Conservation (phyloP, 2,113 vertebrate species). For the Thryonomys swinderianus region DNA sequence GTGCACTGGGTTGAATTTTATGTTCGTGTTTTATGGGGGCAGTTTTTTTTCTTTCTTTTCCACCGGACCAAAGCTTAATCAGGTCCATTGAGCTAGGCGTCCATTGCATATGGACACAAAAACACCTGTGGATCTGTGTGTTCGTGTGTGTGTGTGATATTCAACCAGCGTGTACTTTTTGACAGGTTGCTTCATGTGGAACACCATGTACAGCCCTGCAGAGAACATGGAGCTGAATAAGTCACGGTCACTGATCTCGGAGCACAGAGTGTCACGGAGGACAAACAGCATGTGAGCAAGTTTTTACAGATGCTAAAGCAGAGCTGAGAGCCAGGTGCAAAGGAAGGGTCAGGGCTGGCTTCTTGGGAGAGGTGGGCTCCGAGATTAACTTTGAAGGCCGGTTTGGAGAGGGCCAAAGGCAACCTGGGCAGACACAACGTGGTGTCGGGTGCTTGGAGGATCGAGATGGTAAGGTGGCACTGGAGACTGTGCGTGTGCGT, state of each 20-base stretch:
- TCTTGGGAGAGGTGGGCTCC: neutral
- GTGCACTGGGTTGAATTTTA: no score
- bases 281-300: no score
- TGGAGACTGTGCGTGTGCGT: neutral
- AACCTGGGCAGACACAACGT: neutral
- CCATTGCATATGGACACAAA: fast-evolving
- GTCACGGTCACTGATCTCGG: no score
- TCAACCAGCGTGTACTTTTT: neutral
- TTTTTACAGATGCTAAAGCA: neutral
- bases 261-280: neutral
- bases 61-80: neutral
- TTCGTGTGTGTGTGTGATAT: no score
- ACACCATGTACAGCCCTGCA: neutral
- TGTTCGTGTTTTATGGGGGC: no score
- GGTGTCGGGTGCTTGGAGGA: neutral
- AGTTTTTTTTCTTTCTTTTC: no score
- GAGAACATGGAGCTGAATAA: neutral
- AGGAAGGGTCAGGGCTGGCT: neutral
- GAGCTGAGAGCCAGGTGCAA: neutral
- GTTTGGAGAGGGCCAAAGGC: neutral
- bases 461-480: neutral
- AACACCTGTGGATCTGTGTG: neutral
- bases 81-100: neutral
- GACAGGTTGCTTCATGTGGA: neutral
- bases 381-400: neutral